These are phyloP conservation scores for Molossus molossus DNA, from an alignment of 2,797 vertebrate genomes.

Conservation along the genomic window DNA sequence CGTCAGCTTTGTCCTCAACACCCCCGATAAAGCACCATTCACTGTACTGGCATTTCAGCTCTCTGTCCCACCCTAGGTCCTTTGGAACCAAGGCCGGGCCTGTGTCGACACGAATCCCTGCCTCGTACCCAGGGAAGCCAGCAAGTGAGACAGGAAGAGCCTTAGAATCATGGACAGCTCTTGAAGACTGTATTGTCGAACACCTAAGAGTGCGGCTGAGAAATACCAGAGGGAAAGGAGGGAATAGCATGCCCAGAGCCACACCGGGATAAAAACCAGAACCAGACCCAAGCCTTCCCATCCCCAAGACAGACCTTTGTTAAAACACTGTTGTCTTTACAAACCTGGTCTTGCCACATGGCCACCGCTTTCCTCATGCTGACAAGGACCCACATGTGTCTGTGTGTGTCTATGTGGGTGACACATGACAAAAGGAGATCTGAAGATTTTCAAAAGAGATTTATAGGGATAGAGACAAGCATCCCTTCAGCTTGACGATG, in stretches of 20 bases:
- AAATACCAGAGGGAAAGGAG: neutral
- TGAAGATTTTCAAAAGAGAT: slow-evolving; percentile 30
- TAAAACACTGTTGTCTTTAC: neutral
- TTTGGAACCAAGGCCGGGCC: neutral
- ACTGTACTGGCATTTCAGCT: neutral
- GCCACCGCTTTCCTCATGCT: neutral
- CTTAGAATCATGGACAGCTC: neutral
- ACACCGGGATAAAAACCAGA: slow-evolving; percentile 26
- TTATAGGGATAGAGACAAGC: neutral
- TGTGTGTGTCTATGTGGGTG: neutral
- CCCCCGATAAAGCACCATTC: neutral
- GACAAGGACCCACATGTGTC: neutral
- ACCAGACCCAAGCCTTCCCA: neutral
- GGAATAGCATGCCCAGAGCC: neutral
- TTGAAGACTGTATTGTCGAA: neutral
- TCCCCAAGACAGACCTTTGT: neutral
- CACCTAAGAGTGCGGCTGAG: neutral
- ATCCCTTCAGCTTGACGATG: neutral
- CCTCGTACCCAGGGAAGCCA: neutral
- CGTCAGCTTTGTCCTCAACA: neutral
- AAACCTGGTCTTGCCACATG: neutral
- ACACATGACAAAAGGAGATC: neutral
- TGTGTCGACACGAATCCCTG: neutral
- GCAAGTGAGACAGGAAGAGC: neutral
- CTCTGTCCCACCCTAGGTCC: neutral